Evolutionary conservation across 2,113 vertebrate genomes (phyloP).

Genomic region (Uria lomvia): DNA sequence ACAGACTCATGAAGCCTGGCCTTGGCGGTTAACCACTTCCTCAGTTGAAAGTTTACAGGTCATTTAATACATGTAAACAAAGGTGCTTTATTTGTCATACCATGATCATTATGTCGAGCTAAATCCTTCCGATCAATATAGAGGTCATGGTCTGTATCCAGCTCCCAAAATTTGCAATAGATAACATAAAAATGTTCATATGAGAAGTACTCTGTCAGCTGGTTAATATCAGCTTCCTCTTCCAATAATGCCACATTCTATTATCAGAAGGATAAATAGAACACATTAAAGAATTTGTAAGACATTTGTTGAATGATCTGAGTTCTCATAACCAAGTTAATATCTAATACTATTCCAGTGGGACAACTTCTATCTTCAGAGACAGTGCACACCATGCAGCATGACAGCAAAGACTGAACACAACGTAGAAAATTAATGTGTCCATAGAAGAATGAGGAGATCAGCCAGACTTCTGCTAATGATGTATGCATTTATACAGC

Average conservation of each 20-base stretch:
- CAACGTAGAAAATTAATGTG: background rate
- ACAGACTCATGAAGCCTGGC: background rate
- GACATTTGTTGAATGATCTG: background rate
- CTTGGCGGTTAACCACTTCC: background rate
- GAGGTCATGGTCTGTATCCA: slow-evolving; percentile 94
- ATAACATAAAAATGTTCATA: slow-evolving; percentile 98
- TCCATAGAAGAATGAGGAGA: background rate
- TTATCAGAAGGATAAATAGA: slow-evolving; percentile 32
- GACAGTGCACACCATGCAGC: background rate
- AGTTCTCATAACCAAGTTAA: background rate
- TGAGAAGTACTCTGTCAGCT: slow-evolving; percentile 93
- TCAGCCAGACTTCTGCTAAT: background rate
- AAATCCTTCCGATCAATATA: slow-evolving; percentile 89
- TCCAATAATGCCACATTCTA: slow-evolving; percentile 90
- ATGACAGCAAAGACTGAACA: background rate
- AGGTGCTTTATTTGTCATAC: slow-evolving; percentile 65
- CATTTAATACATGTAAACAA: background rate
- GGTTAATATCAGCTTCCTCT: slow-evolving; percentile 92
- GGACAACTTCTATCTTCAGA: background rate
- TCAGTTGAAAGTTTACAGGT: background rate
- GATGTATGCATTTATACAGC: background rate
- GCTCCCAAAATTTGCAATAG: slow-evolving; percentile 98
- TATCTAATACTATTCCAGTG: background rate
- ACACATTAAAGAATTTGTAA: background rate
- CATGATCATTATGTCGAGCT: slow-evolving; percentile 89